Evolutionary conservation across 2,888 invertebrate genomes (phyloP), one percentile per base, ranked within the genome.

Genomic region (Cephus spinipes): DNA sequence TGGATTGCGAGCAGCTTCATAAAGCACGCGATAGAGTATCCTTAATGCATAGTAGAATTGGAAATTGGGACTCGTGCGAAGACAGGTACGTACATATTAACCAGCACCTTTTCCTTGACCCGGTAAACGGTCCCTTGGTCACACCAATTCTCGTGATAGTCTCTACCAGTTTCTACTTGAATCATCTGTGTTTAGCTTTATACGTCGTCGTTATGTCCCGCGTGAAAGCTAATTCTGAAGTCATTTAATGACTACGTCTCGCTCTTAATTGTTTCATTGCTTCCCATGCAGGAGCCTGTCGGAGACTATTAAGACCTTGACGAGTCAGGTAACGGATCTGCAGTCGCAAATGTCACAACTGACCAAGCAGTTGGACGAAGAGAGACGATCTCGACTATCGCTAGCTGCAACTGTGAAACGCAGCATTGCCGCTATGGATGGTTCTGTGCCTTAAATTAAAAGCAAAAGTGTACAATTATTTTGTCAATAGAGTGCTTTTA

Each of bases 271-370:
- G 68, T 74, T 33, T 35, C 36, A 35, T 73, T 69, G 3, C 71
- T 34, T 34, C 36, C 34, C 89, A 75, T 90, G 90, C 89, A 95
- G 96, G 90, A 95, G 94, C 87, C 92, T 96, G 85, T 95, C 96
- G 91, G 95, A 96, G 85, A 95, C 96, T 79, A 95, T 97, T 82
- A 95, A 96, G 93, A 94, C 95, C 81, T 91, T 97, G 86, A 95
- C 95, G 89, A 95, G 95, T 88, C 95, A 96, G 92, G 93, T 97
- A 82, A 94, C 94, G 87, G 93, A 94, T 79, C 92, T 96, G 83
- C 94, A 94, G 89, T 89, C 92, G 82, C 94, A 94, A 90, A 93
- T 95, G 84, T 92, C 93, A 80, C 92, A 93, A 83, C 89, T 95
- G 79, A 93, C 93, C 79, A 92, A 93, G 82, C 95, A 95, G 86